These are phyloP conservation scores for Criorhina ranunculi DNA, from an alignment of 2,888 invertebrate genomes.

Conservation along the genomic window DNA sequence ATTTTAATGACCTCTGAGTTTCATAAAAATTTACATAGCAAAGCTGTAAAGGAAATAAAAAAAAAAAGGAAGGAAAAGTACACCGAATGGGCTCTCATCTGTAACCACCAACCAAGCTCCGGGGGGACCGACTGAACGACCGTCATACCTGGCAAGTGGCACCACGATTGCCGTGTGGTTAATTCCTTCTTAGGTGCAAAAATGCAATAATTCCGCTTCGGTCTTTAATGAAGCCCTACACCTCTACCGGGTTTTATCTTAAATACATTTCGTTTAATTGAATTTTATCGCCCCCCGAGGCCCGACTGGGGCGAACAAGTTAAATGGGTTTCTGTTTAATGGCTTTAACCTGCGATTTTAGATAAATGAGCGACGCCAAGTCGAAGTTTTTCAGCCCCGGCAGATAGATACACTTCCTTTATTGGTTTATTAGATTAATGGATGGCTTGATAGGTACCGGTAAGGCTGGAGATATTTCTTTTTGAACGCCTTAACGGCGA, in stretches of 20 bases:
- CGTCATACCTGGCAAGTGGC: neutral
- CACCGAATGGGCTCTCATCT: constrained; percentile 42
- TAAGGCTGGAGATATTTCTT: neutral
- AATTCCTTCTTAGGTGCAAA: constrained; percentile 58
- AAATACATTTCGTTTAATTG: constrained; percentile 64
- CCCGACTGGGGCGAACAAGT: constrained; percentile 20
- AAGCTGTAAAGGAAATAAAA: constrained; percentile 37
- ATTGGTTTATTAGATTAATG: constrained; percentile 56
- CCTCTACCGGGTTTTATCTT: constrained; percentile 48
- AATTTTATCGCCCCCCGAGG: constrained; percentile 52
- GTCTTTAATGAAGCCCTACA: constrained; percentile 34
- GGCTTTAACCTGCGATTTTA: constrained; percentile 50
- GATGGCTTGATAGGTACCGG: constrained; percentile 33
- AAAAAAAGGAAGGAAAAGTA: constrained; percentile 8
- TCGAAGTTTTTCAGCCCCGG: constrained; percentile 9
- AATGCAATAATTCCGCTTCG: constrained; percentile 54
- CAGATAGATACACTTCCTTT: constrained; percentile 32
- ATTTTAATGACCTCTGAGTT: constrained; percentile 65
- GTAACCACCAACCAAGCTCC: constrained; percentile 11
- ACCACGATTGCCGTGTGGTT: constrained; percentile 42
- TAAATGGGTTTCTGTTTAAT: constrained; percentile 55
- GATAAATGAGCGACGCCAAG: constrained; percentile 50
- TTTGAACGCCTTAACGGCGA: constrained; percentile 2
- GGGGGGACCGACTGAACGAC: neutral
- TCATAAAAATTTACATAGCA: constrained; percentile 67